A percentile compares a stretch with the other conserved stretches of the same genome.
These are phyloP conservation scores for Telenomus remus DNA, from an alignment of 1,140 invertebrate species.

Conservation along the genomic window DNA sequence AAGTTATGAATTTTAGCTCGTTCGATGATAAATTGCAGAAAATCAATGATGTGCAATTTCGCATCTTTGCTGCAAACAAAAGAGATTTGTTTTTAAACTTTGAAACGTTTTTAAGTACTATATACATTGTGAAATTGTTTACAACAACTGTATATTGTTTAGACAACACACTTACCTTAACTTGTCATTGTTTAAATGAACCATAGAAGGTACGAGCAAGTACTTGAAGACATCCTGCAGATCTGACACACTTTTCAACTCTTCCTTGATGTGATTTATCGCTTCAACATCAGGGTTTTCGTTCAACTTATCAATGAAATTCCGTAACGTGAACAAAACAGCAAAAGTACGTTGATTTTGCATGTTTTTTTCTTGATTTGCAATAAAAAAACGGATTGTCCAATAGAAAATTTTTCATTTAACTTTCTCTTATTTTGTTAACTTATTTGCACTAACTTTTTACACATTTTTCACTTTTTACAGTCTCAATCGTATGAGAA, in stretches of 20 bases:
- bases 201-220: background rate
- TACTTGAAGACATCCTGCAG: background rate
- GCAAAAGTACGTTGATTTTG: background rate
- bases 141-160: background rate
- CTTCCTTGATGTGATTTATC: background rate
- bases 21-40: constrained; percentile 69
- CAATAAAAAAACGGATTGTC: no score
- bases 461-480: no score
- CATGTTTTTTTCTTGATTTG: background rate
- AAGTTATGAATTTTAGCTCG: constrained; percentile 71
- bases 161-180: constrained; percentile 14
- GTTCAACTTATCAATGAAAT: background rate
- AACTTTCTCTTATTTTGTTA: no score
- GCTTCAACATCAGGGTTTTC: background rate
- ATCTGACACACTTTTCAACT: background rate
- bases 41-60: constrained; percentile 72
- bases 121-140: no score
- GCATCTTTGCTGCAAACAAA: constrained; percentile 65
- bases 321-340: background rate
- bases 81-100: no score
- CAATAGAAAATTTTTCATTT: background rate
- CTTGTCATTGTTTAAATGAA: constrained; percentile 4
- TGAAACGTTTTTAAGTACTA: no score
- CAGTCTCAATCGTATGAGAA: no score
- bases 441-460: no score